Base-by-base conservation (phyloP, 64 coral and sea anemone genomes). In the Cladopsammia gracilis region DNA sequence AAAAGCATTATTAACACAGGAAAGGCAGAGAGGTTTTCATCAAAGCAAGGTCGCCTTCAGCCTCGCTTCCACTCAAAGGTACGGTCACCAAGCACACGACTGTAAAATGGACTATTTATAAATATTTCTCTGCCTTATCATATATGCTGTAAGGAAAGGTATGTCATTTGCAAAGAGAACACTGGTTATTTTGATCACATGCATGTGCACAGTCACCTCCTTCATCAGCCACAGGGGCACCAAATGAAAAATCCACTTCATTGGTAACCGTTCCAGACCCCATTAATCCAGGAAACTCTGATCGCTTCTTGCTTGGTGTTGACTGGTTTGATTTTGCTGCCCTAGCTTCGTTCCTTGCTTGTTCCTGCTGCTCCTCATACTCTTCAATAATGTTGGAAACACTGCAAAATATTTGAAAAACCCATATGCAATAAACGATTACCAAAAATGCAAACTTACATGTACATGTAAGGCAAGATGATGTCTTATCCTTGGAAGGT, bases 361-460 rank as follows among this genome's bases (percentile, higher is more conserved):
- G 75, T 80, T 90, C 82, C 47, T 80, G 88, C 54, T 90, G 86
- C 43, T 94, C 91, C 58, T 99, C 94, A 48, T 96, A 89, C 25
- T 99, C 94, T 15, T 99, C 98, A 73, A 99, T 99, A 20, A 99
- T 79, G 70, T 96, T 99, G 26, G 98, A 87, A 80, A 92, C 91
- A 84, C 98, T 99, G 23, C 18, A 85, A 26, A 34, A 34, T 34
- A 34, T 34, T 34, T 34, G 34, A 34, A 34, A 34, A 34, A 34
- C 34, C 34, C n/a, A n/a, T n/a, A 34, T 34, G 34, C 0, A 1
- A 34, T 34, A 34, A 34, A 34, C 34, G 34, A 34, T 2, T 2
- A 34, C 34, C 34, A 34, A 34, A 34, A 34, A 34, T 34, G 34
- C 34, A 34, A 34, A 34, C 34, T 34, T 34, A n/a, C n/a, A n/a